Percentiles rank a stretch among this genome's conserved stretches.
These are phyloP conservation scores for Entomobrya multifasciata DNA, from an alignment of 2,888 invertebrate genomes.

Conservation along the genomic window DNA sequence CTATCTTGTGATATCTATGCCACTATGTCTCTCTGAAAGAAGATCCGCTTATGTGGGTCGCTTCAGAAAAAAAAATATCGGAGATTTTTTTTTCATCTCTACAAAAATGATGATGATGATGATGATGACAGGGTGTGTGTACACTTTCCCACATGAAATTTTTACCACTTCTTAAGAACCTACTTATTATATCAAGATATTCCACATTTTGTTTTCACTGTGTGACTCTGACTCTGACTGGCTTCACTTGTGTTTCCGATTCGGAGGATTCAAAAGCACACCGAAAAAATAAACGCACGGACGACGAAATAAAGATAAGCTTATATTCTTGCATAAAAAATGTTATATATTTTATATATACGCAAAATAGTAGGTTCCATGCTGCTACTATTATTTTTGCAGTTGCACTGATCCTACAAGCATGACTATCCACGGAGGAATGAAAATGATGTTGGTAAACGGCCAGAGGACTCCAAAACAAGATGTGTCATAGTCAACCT, in stretches of 20 bases:
- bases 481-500: slow-evolving; percentile 61
- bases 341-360: not conserved
- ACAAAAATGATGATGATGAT: not conserved
- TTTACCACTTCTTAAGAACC: not conserved
- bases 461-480: slow-evolving; percentile 67
- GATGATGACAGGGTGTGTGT: not conserved
- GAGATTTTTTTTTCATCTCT: not conserved
- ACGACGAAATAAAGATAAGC: not conserved
- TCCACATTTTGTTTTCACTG: not conserved
- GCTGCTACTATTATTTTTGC: not conserved
- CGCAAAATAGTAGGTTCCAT: not conserved
- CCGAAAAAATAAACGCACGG: not conserved
- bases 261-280: too few relatives aligned
- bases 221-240: not conserved
- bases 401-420: slow-evolving; percentile 58
- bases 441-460: slow-evolving; percentile 68
- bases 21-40: not conserved
- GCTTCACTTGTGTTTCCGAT: too few relatives aligned
- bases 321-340: not conserved
- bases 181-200: too few relatives aligned
- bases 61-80: not conserved
- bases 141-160: slow-evolving; percentile 15
- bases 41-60: slow-evolving; percentile 25
- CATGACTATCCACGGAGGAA: slow-evolving; percentile 58
- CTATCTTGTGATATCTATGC: slow-evolving; percentile 4